Base-by-base conservation (phyloP, 1,140 invertebrate genomes). In the Drosophila serrata region DNA sequence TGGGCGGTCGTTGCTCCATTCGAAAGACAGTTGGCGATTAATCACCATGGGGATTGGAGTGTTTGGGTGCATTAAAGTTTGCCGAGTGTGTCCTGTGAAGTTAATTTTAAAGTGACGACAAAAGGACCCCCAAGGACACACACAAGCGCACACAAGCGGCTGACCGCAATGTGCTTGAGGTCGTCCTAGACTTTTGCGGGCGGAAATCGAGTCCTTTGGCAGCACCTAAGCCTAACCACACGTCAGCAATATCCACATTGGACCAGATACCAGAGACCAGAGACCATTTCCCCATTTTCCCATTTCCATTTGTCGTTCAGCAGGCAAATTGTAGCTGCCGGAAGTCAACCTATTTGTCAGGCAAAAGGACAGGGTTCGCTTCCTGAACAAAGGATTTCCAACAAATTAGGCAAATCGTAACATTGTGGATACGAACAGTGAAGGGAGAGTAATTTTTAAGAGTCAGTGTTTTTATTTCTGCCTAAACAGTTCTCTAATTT, bases 341-440 rank as follows among this genome's bases (percentile, higher is more conserved):
- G 85, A 88, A 88, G 80, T 88, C 53, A 62, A 58, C 77, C 80
- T 80, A 90, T 84, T 90, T 90, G 81, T 81, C 61, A 73, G 53
- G 59, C 61, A 33, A 51, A 64, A 63, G 73, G 82, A 65, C 55
- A 78, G 48, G 24, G 58, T 74, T 49, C 64, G 13, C 8, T 68
- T 67, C 43, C 73, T 48, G 43, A 22, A 13, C 29, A 53, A 79
- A 61, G 61, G 22, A 33, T 33, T 40, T n/a, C 43, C 43, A 13
- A 49, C 69, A 59, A 59, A 72, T 49, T 49, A 35, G 13, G 29
- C 33, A 48, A 31, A 40, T 42, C 6, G 27, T 19, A 24, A 24
- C 27, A 24, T 19, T 42, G 15, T 42, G 53, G 17, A 51, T 51
- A 17, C 9, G 1, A 1, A n/a, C 1, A 8, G 1, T 8, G 29